A percentile compares a stretch with the other conserved stretches of the same genome.
These are phyloP conservation scores for Shargacucullia verbasci DNA, from an alignment of 2,888 invertebrate species.

Conservation along the genomic window DNA sequence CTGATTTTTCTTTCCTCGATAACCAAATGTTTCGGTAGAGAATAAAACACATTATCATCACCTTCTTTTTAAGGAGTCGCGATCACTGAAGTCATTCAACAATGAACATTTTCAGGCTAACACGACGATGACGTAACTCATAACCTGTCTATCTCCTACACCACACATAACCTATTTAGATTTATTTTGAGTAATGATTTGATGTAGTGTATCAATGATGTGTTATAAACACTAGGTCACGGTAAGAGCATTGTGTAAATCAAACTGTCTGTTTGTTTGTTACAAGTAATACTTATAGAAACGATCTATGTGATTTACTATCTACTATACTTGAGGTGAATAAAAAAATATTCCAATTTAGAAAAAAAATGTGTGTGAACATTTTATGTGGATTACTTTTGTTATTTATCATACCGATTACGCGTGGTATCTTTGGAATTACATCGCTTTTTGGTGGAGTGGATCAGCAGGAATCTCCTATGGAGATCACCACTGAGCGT, in stretches of 20 bases:
- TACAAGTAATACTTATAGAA: constrained; percentile 23
- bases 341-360: constrained; percentile 14
- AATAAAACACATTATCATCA: too few species aligned
- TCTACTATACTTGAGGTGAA: neutral
- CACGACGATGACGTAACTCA: neutral
- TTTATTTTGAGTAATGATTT: constrained; percentile 71
- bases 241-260: constrained; percentile 65
- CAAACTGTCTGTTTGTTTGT: constrained; percentile 46
- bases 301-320: constrained; percentile 34
- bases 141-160: constrained; percentile 7
- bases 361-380: neutral
- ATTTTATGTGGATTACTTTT: too few species aligned
- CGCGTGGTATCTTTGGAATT: too few species aligned
- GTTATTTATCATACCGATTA: too few species aligned
- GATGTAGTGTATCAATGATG: constrained; percentile 61
- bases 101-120: too few species aligned
- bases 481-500: too few species aligned
- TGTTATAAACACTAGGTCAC: constrained; percentile 42
- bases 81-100: too few species aligned
- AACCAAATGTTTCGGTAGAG: too few species aligned
- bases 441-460: too few species aligned
- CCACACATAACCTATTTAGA: constrained; percentile 44
- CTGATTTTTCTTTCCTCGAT: too few species aligned
- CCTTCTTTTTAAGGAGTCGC: too few species aligned
- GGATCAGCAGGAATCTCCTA: too few species aligned